Base-by-base conservation (phyloP, 2,113 vertebrate species). In the Eurystomus gularis region DNA sequence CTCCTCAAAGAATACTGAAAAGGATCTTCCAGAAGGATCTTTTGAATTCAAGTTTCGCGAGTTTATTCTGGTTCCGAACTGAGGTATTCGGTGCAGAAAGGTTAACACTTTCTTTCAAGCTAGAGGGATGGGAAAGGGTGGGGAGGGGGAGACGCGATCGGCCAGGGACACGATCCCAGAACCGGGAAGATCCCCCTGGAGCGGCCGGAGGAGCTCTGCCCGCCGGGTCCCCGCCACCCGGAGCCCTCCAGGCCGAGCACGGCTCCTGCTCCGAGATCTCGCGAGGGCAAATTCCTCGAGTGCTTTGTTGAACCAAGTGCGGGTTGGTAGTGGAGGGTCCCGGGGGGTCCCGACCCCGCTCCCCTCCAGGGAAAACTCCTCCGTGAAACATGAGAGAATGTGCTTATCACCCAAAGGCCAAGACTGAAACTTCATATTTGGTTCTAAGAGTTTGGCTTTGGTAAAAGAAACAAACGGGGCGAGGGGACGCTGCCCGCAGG, bases 41-140 rank as follows among this genome's bases (percentile, higher is more conserved):
- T 52, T 65, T 96, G 78, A 48, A 76, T 98, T 98, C 98, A 98
- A 98, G 98, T 98, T 97, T 97, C 60, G 87, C 93, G 95, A 97
- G 95, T 94, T 70, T 28, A 17, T 62, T 97, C 96, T 94, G 91
- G 92, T 95, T 97, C 96, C 94, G 75, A 95, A 95, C 88, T 98
- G 98, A 98, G 98, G 98, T 98, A 98, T 97, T 96, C 86, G 84
- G 92, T 98, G 95, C 93, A 94, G 97, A 97, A 93, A 94, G 95
- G 76, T 89, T 78, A 92, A 93, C 85, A 57, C 94, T 95, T 85
- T 78, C 88, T 76, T 71, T 82, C 85, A 86, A 90, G 94, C 85
- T 76, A 48, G 23, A 83, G 82, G 84, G 82, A 10, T 7, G 37
- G 26, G 72, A 40, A n/a, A 11, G n/a, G 44, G 16, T 10, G 26